Percentiles rank a stretch among this genome's conserved stretches.
These are phyloP conservation scores for Drosophila micromelanica DNA, from an alignment of 1,140 invertebrate genomes.

Conservation along the genomic window DNA sequence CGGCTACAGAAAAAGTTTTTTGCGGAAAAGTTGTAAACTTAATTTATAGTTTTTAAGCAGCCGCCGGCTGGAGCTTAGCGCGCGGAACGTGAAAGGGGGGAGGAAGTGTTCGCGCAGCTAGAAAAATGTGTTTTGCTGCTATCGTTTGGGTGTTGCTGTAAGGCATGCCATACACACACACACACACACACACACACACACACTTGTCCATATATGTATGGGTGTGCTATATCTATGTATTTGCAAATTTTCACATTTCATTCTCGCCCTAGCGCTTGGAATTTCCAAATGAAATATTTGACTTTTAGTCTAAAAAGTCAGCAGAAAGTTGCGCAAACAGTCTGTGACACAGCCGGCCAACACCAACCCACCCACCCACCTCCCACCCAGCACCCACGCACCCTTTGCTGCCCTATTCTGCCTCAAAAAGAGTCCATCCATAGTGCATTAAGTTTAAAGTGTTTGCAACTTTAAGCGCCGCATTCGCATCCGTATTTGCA, in stretches of 20 bases:
- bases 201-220: not conserved
- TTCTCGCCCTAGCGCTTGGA: constrained; percentile 75
- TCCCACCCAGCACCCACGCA: not conserved
- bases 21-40: constrained; percentile 80
- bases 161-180: constrained; percentile 33
- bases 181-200: constrained; percentile 16
- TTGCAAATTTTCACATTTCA: constrained; percentile 76
- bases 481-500: constrained; percentile 11
- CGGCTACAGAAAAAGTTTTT: constrained; percentile 49
- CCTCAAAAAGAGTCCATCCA: constrained; percentile 18
- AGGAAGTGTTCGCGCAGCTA: constrained; percentile 17
- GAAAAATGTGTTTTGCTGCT: constrained; percentile 67
- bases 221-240: constrained; percentile 24
- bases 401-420: not conserved
- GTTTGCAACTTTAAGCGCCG: constrained; percentile 40
- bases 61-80: constrained; percentile 43
- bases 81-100: not conserved
- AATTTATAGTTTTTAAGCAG: constrained; percentile 82
- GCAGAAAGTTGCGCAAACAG: constrained; percentile 76
- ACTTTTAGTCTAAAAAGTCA: constrained; percentile 79
- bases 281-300: constrained; percentile 82
- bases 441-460: constrained; percentile 58
- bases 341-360: constrained; percentile 56
- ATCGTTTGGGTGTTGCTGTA: constrained; percentile 44
- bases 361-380: not conserved